phyloP scores from a whole-genome alignment of 2,113 vertebrate species.

The Malurus cyaneus region DNA sequence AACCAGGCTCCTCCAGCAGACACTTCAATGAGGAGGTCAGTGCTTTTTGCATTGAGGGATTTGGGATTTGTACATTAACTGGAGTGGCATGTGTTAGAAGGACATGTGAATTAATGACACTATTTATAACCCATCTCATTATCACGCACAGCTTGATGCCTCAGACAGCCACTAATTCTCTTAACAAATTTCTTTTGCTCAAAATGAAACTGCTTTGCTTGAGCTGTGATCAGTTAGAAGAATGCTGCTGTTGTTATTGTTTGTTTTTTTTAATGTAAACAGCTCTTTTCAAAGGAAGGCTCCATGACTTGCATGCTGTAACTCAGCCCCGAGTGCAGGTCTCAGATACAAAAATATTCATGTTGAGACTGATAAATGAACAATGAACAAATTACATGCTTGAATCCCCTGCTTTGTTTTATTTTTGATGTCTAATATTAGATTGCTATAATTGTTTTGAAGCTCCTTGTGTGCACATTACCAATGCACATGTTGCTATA shows the following conservation, averaged over 20 bases:
- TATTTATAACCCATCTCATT: constrained; percentile 78
- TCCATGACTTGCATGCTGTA: neutral
- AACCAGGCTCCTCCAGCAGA: neutral
- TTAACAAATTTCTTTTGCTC: constrained; percentile 66
- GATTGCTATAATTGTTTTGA: constrained; percentile 21
- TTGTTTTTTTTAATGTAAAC: neutral
- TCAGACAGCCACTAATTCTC: constrained; percentile 71
- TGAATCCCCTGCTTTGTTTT: constrained; percentile 6
- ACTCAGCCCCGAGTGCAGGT: neutral
- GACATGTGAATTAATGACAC: constrained; percentile 73
- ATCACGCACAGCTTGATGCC: constrained; percentile 71
- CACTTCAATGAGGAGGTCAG: neutral
- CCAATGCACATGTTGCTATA: neutral
- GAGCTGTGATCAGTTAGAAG: constrained; percentile 5
- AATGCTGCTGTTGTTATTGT: neutral
- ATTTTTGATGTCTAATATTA: constrained; percentile 37
- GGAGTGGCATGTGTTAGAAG: constrained; percentile 64
- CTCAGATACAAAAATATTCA: neutral
- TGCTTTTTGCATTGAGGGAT: neutral
- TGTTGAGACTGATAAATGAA: constrained; percentile 29
- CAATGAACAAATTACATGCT: constrained; percentile 41
- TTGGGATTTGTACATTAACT: constrained; percentile 16
- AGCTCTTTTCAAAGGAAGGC: neutral
- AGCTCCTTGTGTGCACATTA: neutral
- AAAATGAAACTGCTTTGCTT: constrained; percentile 49